Percentiles rank a stretch among this genome's conserved stretches.
Evolutionary conservation across 1,140 invertebrate species (phyloP).

Genomic region (Temnothorax nylanderi): DNA sequence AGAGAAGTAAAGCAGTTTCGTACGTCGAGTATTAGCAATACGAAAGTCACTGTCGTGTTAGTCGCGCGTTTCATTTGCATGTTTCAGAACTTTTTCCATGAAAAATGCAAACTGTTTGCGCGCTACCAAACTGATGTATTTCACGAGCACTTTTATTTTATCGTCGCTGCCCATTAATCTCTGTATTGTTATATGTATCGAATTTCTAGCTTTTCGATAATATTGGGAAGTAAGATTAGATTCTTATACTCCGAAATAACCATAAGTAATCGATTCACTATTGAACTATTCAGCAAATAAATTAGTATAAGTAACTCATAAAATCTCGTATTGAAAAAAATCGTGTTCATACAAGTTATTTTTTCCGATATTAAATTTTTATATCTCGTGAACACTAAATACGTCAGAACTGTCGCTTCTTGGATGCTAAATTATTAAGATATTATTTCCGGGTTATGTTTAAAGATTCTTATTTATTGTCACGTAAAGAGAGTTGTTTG

Average conservation of each 20-base stretch:
- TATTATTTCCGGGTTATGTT: background rate
- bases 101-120: slow-evolving; percentile 46
- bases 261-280: background rate
- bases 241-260: background rate
- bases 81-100: slow-evolving; percentile 51
- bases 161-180: slow-evolving; percentile 30
- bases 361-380: background rate
- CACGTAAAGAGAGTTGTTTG: background rate
- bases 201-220: background rate
- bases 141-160: slow-evolving; percentile 32
- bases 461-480: background rate
- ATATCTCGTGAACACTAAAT: background rate
- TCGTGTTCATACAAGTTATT: background rate
- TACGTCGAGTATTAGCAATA: slow-evolving; percentile 34
- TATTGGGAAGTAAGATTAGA: background rate
- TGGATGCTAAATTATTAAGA: background rate
- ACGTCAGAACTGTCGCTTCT: background rate
- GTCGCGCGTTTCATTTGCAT: slow-evolving; percentile 40
- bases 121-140: slow-evolving; percentile 23
- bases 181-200: background rate
- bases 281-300: background rate
- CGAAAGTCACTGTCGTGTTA: slow-evolving; percentile 31
- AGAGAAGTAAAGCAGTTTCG: background rate
- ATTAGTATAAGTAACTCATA: background rate
- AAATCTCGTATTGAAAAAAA: background rate